Evolutionary conservation across 2,888 invertebrate species (phyloP), one percentile per base, ranked within the genome.

Genomic region (Blera fallax): DNA sequence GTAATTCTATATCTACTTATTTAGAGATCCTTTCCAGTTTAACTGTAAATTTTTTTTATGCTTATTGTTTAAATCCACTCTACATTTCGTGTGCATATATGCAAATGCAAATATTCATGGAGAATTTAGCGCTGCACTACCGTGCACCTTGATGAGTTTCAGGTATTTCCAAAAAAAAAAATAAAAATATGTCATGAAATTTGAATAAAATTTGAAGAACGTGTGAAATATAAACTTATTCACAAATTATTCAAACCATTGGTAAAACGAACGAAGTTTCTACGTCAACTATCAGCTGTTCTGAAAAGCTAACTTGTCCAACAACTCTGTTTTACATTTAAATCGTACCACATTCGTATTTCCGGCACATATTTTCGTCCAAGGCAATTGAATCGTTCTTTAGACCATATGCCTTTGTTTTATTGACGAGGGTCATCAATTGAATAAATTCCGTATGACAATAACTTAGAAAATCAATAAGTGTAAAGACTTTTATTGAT

Each of bases 221-320:
- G 11, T 2, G 11, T n/a, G 3, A n/a, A 37, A 6, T 7, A 72
- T 60, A 27, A 37, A 40, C 5, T 11, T 37, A 21, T 60, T 70
- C 34, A 72, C 48, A 29, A 60, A 72, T 72, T 48, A 60, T 72
- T 72, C 72, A 50, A 34, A 50, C 6, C 60, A 50, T 60, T 50
- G 50, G 11, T n/a, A n/a, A 48, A 70, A 10, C 50, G 21, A 37
- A 37, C 60, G 24, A 72, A 34, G 60, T 11, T 40, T 18, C 1
- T 16, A 60, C 14, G 18, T 29, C 29, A 34, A 1, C 7, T 8
- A 37, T 54, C 43, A 45, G 43, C 32, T 18, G 16, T 45, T 76
- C 65, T 56, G 56, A 45, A 65, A 43, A 54, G 54, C 54, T 27
- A 56, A 65, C 56, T 56, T 18, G 54, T 56, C 21, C 34, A 64